phyloP scores from a whole-genome alignment of 2,888 invertebrate species.

The Trisateles emortualis region DNA sequence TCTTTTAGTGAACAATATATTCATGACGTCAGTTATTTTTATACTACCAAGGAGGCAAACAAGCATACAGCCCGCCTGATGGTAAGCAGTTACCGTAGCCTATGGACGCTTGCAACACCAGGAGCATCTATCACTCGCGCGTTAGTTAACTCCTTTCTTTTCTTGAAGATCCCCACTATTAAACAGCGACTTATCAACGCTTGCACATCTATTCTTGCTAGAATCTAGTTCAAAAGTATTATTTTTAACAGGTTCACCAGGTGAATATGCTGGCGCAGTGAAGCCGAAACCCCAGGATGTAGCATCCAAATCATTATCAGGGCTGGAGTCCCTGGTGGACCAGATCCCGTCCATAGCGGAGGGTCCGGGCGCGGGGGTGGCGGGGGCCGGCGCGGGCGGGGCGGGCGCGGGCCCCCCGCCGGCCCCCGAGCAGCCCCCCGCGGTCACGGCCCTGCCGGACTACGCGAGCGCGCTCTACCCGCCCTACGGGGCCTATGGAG shows the following conservation, averaged over 20 bases:
- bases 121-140: too few relatives aligned
- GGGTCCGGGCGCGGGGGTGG: constrained; percentile 77
- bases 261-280: constrained; percentile 77
- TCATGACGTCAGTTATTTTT: too few relatives aligned
- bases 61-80: too few relatives aligned
- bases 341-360: constrained; percentile 96
- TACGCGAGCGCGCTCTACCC: constrained; percentile 71
- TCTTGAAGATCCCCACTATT: too few relatives aligned
- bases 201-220: too few relatives aligned
- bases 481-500: constrained; percentile 72
- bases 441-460: constrained; percentile 61
- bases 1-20: too few relatives aligned
- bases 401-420: constrained; percentile 41
- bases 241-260: constrained; percentile 61
- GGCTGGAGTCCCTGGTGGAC: constrained; percentile 95
- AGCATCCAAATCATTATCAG: constrained; percentile 94
- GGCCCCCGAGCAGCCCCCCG: constrained; percentile 42
- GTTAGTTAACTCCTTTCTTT: too few relatives aligned
- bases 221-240: background rate
- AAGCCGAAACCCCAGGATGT: constrained; percentile 89
- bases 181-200: too few relatives aligned
- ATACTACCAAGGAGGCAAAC: too few relatives aligned
- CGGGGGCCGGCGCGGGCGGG: constrained; percentile 33
- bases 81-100: too few relatives aligned
- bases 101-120: too few relatives aligned